Conservation (phyloP, 1,140 invertebrate genomes). For the Cepaea nemoralis region DNA sequence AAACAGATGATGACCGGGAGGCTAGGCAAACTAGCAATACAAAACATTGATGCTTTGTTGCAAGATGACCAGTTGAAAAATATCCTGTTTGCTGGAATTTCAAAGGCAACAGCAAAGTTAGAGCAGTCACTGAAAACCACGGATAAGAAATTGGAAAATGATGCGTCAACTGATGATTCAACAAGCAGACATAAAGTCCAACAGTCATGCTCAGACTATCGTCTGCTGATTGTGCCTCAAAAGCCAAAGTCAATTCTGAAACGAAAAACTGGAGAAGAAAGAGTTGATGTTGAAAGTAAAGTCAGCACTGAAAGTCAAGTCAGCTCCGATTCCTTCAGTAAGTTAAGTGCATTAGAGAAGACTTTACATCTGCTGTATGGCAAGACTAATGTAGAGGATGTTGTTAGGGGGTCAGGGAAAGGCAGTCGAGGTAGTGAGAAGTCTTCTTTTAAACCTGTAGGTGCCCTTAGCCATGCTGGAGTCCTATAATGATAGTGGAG, state of each 20-base stretch:
- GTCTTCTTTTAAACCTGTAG: background rate
- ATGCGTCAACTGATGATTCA: background rate
- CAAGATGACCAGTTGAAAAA: slow-evolving; percentile 33
- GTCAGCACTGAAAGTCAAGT: background rate
- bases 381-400: background rate
- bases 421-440: background rate
- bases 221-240: background rate
- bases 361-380: slow-evolving; percentile 27
- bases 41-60: slow-evolving; percentile 25
- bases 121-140: slow-evolving; percentile 15
- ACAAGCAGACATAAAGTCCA: background rate
- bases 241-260: slow-evolving; percentile 37
- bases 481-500: slow-evolving; percentile 52
- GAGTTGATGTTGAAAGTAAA: background rate
- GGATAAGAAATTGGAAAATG: background rate
- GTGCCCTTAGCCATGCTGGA: slow-evolving; percentile 30
- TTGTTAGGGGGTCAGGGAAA: background rate
- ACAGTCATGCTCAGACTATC: background rate
- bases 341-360: slow-evolving; percentile 23
- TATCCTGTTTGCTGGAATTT: slow-evolving; percentile 42
- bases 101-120: slow-evolving; percentile 37
- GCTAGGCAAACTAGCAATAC: background rate
- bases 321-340: background rate
- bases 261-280: slow-evolving; percentile 4
- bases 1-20: background rate